Evolutionary conservation across 2,113 vertebrate genomes (phyloP).

Genomic region (Vombatus ursinus): DNA sequence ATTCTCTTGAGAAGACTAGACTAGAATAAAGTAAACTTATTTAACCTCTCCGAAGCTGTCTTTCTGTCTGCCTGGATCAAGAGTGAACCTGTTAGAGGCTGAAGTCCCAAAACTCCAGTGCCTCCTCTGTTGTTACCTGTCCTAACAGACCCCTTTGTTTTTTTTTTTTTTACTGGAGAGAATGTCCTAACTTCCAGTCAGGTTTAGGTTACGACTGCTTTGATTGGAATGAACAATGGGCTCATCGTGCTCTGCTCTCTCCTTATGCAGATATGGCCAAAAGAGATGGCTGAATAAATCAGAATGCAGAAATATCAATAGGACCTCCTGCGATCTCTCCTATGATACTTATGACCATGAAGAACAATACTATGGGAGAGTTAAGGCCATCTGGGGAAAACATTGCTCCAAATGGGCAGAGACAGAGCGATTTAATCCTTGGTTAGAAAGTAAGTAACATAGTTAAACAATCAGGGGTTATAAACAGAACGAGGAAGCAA

Average conservation of each 20-base stretch:
- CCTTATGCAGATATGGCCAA: slow-evolving; percentile 88
- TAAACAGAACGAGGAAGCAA: neutral
- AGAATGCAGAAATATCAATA: slow-evolving; percentile 84
- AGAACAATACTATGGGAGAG: slow-evolving; percentile 88
- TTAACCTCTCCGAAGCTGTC: too few species aligned
- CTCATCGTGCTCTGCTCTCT: slow-evolving; percentile 41
- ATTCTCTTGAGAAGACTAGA: too few species aligned
- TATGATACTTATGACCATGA: slow-evolving; percentile 85
- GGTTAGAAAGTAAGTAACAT: slow-evolving; percentile 89
- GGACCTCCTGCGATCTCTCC: slow-evolving; percentile 91
- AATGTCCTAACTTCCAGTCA: slow-evolving; percentile 55
- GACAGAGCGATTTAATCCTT: slow-evolving; percentile 87
- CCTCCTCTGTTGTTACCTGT: too few species aligned
- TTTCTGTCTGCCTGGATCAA: too few species aligned
- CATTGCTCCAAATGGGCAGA: slow-evolving; percentile 85
- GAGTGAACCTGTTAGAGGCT: too few species aligned
- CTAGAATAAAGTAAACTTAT: too few species aligned
- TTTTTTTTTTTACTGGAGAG: slow-evolving; percentile 50
- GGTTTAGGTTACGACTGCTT: slow-evolving; percentile 56
- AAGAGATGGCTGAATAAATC: slow-evolving; percentile 86
- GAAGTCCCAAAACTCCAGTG: too few species aligned
- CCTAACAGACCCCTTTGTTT: too few species aligned
- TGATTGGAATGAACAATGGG: slow-evolving; percentile 24
- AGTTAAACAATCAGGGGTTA: neutral
- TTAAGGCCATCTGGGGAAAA: slow-evolving; percentile 81